Percentiles rank a stretch among this genome's conserved stretches.
Conservation (phyloP, 1,140 invertebrate genomes). For the Procambarus clarkii region DNA sequence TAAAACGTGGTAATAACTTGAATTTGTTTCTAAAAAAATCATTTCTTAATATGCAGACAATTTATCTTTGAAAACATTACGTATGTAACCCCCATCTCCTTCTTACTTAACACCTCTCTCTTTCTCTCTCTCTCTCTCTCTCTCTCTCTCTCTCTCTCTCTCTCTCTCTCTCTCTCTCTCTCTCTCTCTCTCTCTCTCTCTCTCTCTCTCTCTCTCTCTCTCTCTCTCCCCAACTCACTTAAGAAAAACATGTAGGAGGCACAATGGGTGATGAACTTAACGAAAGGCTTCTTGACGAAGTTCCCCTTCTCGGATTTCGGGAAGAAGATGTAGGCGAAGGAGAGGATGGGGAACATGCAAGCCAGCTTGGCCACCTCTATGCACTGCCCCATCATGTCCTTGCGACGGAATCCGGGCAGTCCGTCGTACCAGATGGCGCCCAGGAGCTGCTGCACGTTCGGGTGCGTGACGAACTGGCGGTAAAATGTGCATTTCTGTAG, state of each 20-base stretch:
- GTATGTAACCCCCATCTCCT: background rate
- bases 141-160: background rate
- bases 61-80: too few species aligned
- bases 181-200: background rate
- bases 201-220: constrained; percentile 11
- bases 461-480: constrained; percentile 91
- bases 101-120: background rate
- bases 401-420: constrained; percentile 89
- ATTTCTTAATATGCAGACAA: too few species aligned
- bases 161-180: too few species aligned
- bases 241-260: constrained; percentile 92
- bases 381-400: constrained; percentile 83
- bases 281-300: constrained; percentile 93
- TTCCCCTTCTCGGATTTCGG: constrained; percentile 87
- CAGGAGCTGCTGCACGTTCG: constrained; percentile 92
- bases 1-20: too few species aligned
- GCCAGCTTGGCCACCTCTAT: constrained; percentile 86
- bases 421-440: constrained; percentile 96
- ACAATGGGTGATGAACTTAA: constrained; percentile 95
- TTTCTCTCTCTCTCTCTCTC: background rate
- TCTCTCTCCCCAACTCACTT: constrained; percentile 79
- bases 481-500: too few species aligned
- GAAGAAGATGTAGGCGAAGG: constrained; percentile 88
- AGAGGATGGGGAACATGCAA: constrained; percentile 90
- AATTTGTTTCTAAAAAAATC: too few species aligned